Conservation (phyloP, 2,797 vertebrate genomes). For the Psittacula derbiana region DNA sequence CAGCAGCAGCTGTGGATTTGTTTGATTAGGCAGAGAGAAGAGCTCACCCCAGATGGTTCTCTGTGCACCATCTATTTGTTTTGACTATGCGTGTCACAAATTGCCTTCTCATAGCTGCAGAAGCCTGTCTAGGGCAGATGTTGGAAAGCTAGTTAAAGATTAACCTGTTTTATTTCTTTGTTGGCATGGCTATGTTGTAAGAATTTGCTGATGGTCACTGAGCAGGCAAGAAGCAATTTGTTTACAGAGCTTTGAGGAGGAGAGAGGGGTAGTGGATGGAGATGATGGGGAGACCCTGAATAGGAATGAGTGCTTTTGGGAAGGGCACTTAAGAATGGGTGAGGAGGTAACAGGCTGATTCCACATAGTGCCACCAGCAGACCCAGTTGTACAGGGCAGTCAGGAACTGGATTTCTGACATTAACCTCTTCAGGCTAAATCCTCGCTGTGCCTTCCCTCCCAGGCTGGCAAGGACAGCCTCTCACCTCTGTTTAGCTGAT, state of each 20-base stretch:
- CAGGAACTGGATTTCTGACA: background rate
- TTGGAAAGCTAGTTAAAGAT: constrained; percentile 29
- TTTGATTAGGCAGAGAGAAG: constrained; percentile 33
- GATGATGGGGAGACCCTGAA: background rate
- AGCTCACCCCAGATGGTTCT: constrained; percentile 51
- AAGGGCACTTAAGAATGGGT: background rate
- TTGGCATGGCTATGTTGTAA: background rate
- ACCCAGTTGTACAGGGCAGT: background rate
- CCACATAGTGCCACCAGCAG: background rate
- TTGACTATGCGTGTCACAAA: background rate
- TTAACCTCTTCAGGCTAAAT: background rate
- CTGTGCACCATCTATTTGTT: constrained; percentile 24
- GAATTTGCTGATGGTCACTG: background rate
- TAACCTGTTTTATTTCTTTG: background rate
- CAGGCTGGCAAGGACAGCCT: background rate
- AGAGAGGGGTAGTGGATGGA: background rate
- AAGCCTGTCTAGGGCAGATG: background rate
- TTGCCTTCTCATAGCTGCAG: background rate
- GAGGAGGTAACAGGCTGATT: background rate
- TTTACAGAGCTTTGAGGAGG: background rate
- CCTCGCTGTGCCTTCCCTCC: background rate
- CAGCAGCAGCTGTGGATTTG: constrained; percentile 18
- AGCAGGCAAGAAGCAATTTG: background rate
- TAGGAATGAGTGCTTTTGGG: background rate
- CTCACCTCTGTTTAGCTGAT: background rate